A percentile compares a stretch with the other conserved stretches of the same genome.
These are phyloP conservation scores for Sphecodes monilicornis DNA, from an alignment of 2,888 invertebrate genomes.

Conservation along the genomic window DNA sequence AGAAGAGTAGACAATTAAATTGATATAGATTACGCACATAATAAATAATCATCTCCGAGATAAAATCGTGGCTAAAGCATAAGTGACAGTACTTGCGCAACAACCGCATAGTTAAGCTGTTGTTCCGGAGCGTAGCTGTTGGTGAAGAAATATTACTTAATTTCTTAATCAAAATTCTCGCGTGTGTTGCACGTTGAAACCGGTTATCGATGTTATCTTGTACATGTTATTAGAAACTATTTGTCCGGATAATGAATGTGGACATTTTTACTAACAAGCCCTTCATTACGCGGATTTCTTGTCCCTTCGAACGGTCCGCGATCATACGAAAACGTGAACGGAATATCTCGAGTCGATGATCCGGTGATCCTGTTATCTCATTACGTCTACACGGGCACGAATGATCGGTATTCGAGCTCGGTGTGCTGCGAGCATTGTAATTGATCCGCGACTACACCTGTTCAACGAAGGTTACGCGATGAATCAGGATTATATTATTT, in stretches of 20 bases:
- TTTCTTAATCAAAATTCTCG: conserved; percentile 9
- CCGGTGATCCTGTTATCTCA: conserved; percentile 63
- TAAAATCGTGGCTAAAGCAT: neutral
- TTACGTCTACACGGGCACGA: conserved; percentile 48
- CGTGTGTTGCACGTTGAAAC: neutral
- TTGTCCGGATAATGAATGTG: neutral
- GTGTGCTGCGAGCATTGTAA: conserved; percentile 25
- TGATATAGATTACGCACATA: neutral
- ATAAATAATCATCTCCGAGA: neutral
- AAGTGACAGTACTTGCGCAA: neutral
- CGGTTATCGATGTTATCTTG: neutral
- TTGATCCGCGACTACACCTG: conserved; percentile 28
- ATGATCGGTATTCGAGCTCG: conserved; percentile 46
- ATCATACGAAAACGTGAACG: conserved; percentile 63
- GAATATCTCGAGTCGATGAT: conserved; percentile 56
- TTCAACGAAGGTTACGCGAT: conserved; percentile 8
- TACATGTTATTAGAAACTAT: neutral
- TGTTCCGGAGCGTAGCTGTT: neutral
- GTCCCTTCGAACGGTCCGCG: conserved; percentile 1
- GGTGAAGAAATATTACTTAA: neutral
- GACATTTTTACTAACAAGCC: neutral
- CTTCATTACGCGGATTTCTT: conserved; percentile 31
- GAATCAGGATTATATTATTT: conserved; percentile 12
- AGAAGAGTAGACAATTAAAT: neutral
- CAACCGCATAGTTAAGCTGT: neutral